phyloP scores from a whole-genome alignment of 2,888 invertebrate species.

The Pinctada fucata region DNA sequence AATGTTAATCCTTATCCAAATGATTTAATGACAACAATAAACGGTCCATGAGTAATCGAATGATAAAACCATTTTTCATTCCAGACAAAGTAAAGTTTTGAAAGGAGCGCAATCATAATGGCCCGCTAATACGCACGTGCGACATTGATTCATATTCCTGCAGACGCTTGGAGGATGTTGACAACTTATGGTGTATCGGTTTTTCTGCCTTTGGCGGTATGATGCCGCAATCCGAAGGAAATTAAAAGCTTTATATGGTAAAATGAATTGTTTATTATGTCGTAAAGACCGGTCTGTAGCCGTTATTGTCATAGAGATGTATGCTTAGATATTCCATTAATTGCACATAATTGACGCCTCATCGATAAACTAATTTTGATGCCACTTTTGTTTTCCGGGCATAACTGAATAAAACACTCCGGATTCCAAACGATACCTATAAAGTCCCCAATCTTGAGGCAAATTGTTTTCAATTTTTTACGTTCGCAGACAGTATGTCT shows the following conservation, averaged over 20 bases:
- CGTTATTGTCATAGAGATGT: slow-evolving; percentile 29
- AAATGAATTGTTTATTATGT: slow-evolving; percentile 31
- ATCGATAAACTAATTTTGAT: slow-evolving; percentile 1
- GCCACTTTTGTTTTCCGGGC: neutral
- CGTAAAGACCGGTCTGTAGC: slow-evolving; percentile 18
- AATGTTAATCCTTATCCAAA: slow-evolving; percentile 2
- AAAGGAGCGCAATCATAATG: neutral
- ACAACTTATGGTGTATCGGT: slow-evolving; percentile 1
- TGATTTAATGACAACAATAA: slow-evolving; percentile 4
- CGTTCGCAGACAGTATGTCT: too few species aligned
- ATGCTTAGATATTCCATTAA: slow-evolving; percentile 3
- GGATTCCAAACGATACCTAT: too few species aligned
- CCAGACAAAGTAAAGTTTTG: neutral
- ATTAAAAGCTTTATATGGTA: slow-evolving; percentile 26
- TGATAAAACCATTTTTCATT: slow-evolving; percentile 3
- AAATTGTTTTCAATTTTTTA: too few species aligned
- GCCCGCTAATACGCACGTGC: neutral
- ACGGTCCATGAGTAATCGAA: slow-evolving; percentile 1
- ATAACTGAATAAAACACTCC: neutral
- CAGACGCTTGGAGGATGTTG: slow-evolving; percentile 3
- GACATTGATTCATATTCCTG: neutral
- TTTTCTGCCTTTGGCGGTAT: slow-evolving; percentile 10
- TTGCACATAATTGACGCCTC: neutral
- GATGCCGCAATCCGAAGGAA: slow-evolving; percentile 16
- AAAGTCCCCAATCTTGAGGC: too few species aligned